Evolutionary conservation across 2,797 vertebrate species (phyloP).

Genomic region (Spheniscus humboldti): DNA sequence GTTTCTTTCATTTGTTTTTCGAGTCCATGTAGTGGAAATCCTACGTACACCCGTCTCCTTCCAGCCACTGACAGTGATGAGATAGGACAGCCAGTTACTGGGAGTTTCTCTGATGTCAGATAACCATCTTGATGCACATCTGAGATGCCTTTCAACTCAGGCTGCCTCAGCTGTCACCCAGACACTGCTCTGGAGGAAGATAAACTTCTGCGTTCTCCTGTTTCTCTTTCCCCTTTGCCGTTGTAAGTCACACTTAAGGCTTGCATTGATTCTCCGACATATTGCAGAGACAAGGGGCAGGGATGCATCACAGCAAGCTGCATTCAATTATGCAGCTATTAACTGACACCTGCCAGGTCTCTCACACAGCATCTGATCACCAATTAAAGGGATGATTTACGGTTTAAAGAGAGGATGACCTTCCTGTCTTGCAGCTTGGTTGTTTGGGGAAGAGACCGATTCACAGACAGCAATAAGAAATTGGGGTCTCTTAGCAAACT

Average conservation of each 20-base stretch:
- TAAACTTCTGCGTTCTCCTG: not conserved
- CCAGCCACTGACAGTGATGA: not conserved
- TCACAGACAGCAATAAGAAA: not conserved
- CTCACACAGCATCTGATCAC: constrained; percentile 38
- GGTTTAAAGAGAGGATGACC: not conserved
- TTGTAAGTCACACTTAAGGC: not conserved
- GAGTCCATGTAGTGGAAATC: not conserved
- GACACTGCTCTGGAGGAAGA: not conserved
- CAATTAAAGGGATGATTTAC: constrained; percentile 54
- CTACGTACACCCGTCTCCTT: not conserved
- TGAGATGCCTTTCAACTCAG: not conserved
- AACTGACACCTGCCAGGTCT: constrained; percentile 50
- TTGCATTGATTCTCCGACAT: not conserved
- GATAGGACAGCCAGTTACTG: not conserved
- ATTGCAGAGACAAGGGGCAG: not conserved
- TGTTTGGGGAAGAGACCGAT: not conserved
- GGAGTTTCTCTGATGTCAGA: not conserved
- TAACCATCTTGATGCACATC: not conserved
- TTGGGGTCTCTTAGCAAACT: not conserved
- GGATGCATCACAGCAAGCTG: not conserved
- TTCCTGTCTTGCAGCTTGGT: not conserved
- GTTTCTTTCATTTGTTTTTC: not conserved
- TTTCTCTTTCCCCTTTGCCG: not conserved
- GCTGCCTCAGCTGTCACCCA: constrained; percentile 27
- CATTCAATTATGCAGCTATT: not conserved